Evolutionary conservation across 2,797 vertebrate species (phyloP).

Genomic region (Sebastiscus tertius): DNA sequence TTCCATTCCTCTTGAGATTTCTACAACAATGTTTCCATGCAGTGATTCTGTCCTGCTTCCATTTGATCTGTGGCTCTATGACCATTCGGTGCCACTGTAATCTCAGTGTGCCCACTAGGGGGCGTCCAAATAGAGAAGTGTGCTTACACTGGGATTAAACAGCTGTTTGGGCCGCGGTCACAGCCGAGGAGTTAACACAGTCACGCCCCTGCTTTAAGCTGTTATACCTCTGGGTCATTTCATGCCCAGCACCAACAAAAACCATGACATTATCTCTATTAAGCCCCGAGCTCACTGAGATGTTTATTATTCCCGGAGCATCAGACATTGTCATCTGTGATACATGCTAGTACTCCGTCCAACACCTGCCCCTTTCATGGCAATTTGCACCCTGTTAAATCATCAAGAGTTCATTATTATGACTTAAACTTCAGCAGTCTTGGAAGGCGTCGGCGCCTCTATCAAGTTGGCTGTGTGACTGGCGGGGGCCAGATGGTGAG

Average conservation of each 20-base stretch:
- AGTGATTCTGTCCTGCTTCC: background rate
- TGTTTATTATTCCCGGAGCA: slow-evolving; percentile 62
- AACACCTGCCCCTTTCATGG: slow-evolving; percentile 72
- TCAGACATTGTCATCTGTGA: slow-evolving; percentile 60
- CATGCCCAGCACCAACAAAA: slow-evolving; percentile 37
- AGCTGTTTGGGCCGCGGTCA: slow-evolving; percentile 27
- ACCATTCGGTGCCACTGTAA: slow-evolving; percentile 1
- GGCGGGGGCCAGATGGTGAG: slow-evolving; percentile 67
- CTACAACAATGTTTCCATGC: slow-evolving; percentile 30
- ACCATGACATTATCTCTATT: slow-evolving; percentile 53
- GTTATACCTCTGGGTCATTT: slow-evolving; percentile 46
- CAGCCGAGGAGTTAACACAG: slow-evolving; percentile 41
- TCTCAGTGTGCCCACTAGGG: slow-evolving; percentile 66
- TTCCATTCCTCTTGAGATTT: slow-evolving; percentile 24
- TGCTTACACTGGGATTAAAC: slow-evolving; percentile 34
- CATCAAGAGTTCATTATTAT: slow-evolving; percentile 74
- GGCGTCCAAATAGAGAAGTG: slow-evolving; percentile 46
- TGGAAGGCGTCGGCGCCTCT: slow-evolving; percentile 59
- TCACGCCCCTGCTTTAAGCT: slow-evolving; percentile 44
- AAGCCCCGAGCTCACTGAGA: slow-evolving; percentile 42
- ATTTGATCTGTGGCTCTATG: background rate
- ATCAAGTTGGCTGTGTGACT: slow-evolving; percentile 65
- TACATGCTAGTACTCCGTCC: slow-evolving; percentile 49
- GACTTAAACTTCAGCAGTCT: slow-evolving; percentile 69
- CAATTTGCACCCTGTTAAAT: slow-evolving; percentile 67